Percentiles rank a stretch among this genome's conserved stretches.
Evolutionary conservation across 2,113 vertebrate species (phyloP).

Genomic region (Petaurus breviceps): DNA sequence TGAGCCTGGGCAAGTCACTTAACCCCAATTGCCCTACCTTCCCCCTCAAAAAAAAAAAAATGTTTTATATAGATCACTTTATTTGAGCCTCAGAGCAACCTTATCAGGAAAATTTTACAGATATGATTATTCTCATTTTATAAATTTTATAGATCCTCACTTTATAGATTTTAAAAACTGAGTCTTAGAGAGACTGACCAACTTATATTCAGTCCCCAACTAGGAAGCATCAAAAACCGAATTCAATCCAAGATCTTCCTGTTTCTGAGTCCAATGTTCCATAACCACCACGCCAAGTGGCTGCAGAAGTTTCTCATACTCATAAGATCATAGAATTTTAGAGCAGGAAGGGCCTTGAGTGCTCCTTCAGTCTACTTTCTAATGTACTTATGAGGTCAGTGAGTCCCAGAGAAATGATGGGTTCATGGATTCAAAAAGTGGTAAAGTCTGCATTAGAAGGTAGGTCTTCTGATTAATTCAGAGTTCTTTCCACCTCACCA

Average conservation of each 20-base stretch:
- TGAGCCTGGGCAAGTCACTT: no score
- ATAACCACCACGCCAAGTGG: background rate
- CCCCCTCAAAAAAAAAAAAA: no score
- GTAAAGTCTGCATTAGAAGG: background rate
- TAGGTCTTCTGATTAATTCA: background rate
- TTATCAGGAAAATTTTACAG: background rate
- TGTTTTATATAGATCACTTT: background rate
- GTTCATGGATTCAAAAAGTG: background rate
- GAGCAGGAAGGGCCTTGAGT: background rate
- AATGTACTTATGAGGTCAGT: background rate
- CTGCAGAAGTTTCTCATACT: background rate
- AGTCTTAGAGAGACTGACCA: background rate
- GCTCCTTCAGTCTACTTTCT: background rate
- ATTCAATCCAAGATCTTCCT: background rate
- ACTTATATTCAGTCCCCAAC: background rate
- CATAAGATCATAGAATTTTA: background rate
- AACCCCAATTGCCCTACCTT: no score
- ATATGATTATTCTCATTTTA: background rate
- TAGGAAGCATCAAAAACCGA: background rate
- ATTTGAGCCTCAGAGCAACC: background rate
- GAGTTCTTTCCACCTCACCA: background rate
- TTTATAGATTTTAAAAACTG: background rate
- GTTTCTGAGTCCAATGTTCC: background rate
- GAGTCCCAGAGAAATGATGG: background rate
- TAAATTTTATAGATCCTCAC: background rate